A percentile compares a stretch with the other conserved stretches of the same genome.
phyloP scores from a whole-genome alignment of 2,888 invertebrate genomes.

The Caradrina kadenii region DNA sequence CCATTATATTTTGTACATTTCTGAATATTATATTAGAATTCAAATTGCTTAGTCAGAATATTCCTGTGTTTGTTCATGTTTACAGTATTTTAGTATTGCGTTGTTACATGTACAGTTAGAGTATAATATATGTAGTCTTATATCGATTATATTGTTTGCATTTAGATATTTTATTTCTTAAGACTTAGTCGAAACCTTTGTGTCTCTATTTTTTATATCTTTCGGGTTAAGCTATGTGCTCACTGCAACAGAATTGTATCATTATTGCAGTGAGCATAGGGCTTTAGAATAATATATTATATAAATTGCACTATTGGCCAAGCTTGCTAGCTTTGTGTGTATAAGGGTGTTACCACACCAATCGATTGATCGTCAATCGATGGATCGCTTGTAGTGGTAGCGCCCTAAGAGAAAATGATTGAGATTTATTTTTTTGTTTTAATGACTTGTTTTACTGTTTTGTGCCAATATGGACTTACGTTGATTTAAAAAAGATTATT shows the following conservation, averaged over 20 bases:
- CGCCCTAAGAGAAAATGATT: conserved; percentile 5
- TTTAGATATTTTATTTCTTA: conserved; percentile 51
- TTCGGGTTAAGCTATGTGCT: conserved; percentile 24
- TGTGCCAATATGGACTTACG: not conserved
- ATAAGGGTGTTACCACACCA: not conserved
- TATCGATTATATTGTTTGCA: conserved; percentile 54
- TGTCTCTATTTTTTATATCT: conserved; percentile 39
- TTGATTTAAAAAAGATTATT: not conserved
- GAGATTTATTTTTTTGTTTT: conserved; percentile 17
- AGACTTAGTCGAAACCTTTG: conserved; percentile 27
- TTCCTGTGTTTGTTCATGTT: conserved; percentile 20
- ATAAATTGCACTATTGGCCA: conserved; percentile 54
- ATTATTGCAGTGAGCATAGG: conserved; percentile 17
- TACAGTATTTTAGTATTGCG: conserved; percentile 54
- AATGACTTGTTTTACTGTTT: conserved; percentile 33
- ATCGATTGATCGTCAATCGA: too few species aligned
- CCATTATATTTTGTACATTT: not conserved
- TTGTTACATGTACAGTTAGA: conserved; percentile 45
- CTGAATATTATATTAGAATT: not conserved
- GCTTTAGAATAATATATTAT: conserved; percentile 31
- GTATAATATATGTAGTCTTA: conserved; percentile 37
- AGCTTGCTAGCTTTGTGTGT: conserved; percentile 63
- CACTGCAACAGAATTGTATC: conserved; percentile 6
- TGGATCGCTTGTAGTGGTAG: too few species aligned
- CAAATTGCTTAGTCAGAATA: not conserved